phyloP scores from a whole-genome alignment of 2,888 invertebrate genomes.

The Lepidochrysops patricia region DNA sequence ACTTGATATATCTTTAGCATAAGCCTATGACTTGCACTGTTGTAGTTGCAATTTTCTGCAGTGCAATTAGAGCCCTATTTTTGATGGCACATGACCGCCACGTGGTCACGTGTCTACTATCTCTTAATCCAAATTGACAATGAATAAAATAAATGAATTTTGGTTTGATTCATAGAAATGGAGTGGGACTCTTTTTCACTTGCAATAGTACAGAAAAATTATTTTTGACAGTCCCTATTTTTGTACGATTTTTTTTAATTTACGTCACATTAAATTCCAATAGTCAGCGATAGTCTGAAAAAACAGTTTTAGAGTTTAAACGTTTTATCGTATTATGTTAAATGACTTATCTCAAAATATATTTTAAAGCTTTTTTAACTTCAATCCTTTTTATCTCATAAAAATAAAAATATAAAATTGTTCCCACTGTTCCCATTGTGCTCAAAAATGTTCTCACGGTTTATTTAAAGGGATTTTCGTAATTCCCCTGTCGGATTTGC shows the following conservation, averaged over 20 bases:
- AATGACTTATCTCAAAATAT: no score
- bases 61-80: slow-evolving; percentile 66
- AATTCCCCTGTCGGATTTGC: slow-evolving; percentile 19
- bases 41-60: slow-evolving; percentile 50
- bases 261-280: no score
- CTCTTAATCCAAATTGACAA: slow-evolving; percentile 61
- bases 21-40: slow-evolving; percentile 33
- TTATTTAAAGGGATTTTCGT: slow-evolving; percentile 16
- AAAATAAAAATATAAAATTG: not conserved
- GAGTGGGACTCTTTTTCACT: not conserved
- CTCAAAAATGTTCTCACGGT: slow-evolving; percentile 13
- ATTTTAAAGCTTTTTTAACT: no score
- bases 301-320: no score
- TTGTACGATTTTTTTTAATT: no score
- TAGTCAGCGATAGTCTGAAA: no score
- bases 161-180: not conserved
- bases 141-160: slow-evolving; percentile 40
- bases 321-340: no score
- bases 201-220: not conserved
- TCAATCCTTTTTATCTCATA: no score
- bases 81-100: slow-evolving; percentile 56
- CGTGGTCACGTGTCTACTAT: slow-evolving; percentile 62
- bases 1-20: no score
- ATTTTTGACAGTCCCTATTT: no score
- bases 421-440: no score